A percentile compares a stretch with the other conserved stretches of the same genome.
Conservation (phyloP, 2,113 vertebrate genomes). For the Upupa epops region DNA sequence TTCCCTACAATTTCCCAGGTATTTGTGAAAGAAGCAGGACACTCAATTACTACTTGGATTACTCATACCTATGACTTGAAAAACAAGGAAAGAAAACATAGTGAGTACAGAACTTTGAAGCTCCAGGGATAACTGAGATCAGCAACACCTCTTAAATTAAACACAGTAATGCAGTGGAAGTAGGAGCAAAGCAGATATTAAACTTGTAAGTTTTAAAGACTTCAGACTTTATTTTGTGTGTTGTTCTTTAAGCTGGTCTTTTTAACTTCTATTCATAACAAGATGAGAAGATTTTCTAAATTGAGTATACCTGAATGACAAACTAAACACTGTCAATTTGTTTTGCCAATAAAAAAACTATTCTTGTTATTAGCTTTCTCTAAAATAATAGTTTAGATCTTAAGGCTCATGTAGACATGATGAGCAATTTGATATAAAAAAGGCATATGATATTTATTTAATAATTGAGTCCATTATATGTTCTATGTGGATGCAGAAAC, state of each 20-base stretch:
- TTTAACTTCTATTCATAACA: background rate
- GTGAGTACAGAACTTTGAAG: constrained; percentile 49
- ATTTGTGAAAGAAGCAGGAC: constrained; percentile 60
- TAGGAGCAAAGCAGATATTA: background rate
- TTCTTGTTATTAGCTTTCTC: background rate
- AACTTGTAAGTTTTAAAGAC: background rate
- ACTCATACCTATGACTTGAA: constrained; percentile 49
- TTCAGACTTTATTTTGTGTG: background rate
- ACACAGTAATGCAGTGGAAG: constrained; percentile 11
- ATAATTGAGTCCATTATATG: background rate
- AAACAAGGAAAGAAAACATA: constrained; percentile 59
- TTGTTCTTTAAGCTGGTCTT: background rate
- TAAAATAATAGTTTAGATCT: background rate
- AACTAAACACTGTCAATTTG: background rate
- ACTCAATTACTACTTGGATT: constrained; percentile 36
- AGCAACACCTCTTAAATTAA: constrained; percentile 49
- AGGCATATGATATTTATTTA: background rate
- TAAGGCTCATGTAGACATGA: background rate
- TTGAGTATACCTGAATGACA: background rate
- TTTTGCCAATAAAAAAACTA: background rate
- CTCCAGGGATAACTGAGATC: constrained; percentile 52
- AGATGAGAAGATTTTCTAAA: background rate
- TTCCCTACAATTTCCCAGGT: background rate
- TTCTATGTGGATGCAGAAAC: background rate
- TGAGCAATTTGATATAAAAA: background rate